phyloP scores from a whole-genome alignment of 2,113 vertebrate genomes.

The Campylomormyrus numenius region DNA sequence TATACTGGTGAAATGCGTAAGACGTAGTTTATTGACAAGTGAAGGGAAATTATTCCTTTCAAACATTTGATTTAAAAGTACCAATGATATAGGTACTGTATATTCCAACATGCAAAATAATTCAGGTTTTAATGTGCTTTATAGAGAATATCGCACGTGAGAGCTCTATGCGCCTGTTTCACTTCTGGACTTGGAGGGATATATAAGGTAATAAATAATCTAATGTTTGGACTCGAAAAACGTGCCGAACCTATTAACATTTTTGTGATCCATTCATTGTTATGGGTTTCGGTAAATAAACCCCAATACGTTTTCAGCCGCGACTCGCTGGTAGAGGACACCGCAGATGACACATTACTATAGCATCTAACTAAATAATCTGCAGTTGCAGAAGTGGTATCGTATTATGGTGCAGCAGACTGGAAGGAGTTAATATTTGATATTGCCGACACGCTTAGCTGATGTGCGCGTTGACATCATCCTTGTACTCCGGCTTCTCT shows the following conservation, averaged over 20 bases:
- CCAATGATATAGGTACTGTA: neutral
- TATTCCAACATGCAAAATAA: neutral
- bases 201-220: neutral
- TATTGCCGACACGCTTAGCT: neutral
- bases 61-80: neutral
- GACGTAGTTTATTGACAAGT: neutral
- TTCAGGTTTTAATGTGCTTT: neutral
- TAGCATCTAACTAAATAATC: neutral
- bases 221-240: neutral
- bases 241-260: neutral
- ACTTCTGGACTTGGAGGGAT: neutral
- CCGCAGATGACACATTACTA: neutral
- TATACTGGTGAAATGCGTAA: neutral
- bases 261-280: neutral
- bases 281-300: neutral
- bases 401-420: neutral
- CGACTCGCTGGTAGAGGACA: neutral
- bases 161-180: neutral
- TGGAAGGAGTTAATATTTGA: constrained; percentile 21
- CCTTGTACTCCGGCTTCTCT: constrained; percentile 13
- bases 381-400: neutral
- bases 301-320: neutral
- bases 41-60: neutral
- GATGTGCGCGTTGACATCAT: constrained; percentile 22
- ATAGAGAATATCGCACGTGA: neutral